Evolutionary conservation across 2,797 vertebrate genomes (phyloP).

Genomic region (Sebastes itinus): DNA sequence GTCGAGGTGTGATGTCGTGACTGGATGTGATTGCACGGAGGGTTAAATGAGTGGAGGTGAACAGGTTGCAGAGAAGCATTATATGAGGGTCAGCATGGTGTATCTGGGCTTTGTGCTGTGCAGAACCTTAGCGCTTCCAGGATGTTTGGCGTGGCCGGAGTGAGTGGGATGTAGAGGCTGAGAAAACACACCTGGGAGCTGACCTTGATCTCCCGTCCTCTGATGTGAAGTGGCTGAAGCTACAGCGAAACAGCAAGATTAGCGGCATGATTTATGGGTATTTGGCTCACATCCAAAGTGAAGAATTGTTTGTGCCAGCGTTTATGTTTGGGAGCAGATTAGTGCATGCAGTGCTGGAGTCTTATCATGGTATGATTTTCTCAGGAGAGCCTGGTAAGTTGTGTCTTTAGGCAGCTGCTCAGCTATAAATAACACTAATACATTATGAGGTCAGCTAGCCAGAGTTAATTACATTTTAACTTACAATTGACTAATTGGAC

Average conservation of each 20-base stretch:
- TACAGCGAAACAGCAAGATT: not conserved
- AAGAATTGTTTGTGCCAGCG: not conserved
- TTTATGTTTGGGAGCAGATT: conserved; percentile 1
- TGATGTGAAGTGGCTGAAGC: not conserved
- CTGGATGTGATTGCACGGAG: not conserved
- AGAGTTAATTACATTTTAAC: conserved; percentile 5
- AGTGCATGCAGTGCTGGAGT: not conserved
- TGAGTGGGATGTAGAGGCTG: not conserved
- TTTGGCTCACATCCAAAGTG: conserved; percentile 10
- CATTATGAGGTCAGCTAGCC: conserved; percentile 1
- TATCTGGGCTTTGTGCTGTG: not conserved
- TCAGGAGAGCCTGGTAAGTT: conserved; percentile 16
- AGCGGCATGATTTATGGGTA: not conserved
- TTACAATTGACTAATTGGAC: not conserved
- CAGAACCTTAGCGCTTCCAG: not conserved
- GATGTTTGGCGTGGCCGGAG: not conserved
- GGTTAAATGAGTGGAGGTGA: not conserved
- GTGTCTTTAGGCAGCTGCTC: conserved; percentile 1
- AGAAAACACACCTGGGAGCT: not conserved
- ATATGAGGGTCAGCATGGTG: not conserved
- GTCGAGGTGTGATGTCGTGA: not conserved
- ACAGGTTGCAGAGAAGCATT: not conserved
- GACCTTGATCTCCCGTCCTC: not conserved
- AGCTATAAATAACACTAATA: not conserved
- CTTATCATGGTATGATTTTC: conserved; percentile 4